These are phyloP conservation scores for Mesoligia furuncula DNA, from an alignment of 2,888 invertebrate genomes.

Conservation along the genomic window DNA sequence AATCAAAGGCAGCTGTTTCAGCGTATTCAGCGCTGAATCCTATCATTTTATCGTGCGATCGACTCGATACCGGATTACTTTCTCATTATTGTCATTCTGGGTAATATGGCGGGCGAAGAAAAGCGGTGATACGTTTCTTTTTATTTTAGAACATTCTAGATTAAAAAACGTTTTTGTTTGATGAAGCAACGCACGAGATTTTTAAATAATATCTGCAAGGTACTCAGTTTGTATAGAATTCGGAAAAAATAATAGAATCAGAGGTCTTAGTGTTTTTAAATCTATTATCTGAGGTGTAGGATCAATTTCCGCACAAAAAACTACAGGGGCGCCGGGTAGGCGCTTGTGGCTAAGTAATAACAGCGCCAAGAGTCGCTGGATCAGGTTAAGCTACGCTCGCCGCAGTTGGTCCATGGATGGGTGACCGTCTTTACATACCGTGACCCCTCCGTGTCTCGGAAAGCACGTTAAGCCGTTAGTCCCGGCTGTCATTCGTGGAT, in stretches of 20 bases:
- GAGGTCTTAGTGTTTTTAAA: not conserved
- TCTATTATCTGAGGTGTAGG: not conserved
- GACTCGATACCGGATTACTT: conserved; percentile 45
- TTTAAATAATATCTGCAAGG: not conserved
- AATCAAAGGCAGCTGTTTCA: conserved; percentile 54
- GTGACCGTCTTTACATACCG: not conserved
- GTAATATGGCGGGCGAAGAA: conserved; percentile 27
- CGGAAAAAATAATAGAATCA: not conserved
- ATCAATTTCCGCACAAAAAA: not conserved
- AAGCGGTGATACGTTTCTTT: conserved; percentile 34
- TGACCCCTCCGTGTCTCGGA: not conserved
- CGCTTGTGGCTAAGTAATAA: not conserved
- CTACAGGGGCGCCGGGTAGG: too few species aligned
- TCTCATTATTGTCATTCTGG: conserved; percentile 54
- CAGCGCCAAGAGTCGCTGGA: not conserved
- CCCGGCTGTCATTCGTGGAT: not conserved
- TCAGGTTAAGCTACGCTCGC: not conserved
- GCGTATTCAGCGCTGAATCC: conserved; percentile 49
- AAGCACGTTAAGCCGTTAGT: not conserved
- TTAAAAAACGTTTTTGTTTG: conserved; percentile 21
- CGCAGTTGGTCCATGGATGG: not conserved
- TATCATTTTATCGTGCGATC: conserved; percentile 53
- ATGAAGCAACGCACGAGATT: not conserved
- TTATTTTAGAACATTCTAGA: conserved; percentile 32
- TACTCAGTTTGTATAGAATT: not conserved